Conservation (phyloP, 2,797 vertebrate species). For the Periophthalmus magnuspinnatus region DNA sequence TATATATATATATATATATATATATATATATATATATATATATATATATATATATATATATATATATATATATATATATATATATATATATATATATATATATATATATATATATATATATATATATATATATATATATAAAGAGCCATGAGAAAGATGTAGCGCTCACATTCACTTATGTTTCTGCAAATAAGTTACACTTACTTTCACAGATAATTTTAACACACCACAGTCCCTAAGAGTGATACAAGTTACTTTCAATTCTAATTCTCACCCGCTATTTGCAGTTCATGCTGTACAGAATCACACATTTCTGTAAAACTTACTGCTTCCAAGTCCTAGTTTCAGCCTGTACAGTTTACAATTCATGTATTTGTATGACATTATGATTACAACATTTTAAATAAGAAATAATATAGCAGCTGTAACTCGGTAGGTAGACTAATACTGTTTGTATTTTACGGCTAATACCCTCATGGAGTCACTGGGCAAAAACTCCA, state of each 20-base stretch:
- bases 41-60: background rate
- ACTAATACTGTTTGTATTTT: no score
- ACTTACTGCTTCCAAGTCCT: no score
- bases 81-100: background rate
- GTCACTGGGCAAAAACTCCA: no score
- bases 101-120: background rate
- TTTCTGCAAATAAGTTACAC: slow-evolving; percentile 34
- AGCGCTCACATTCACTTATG: slow-evolving; percentile 28
- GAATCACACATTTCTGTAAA: no score
- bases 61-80: background rate
- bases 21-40: background rate
- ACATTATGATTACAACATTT: no score
- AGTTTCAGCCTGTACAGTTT: no score
- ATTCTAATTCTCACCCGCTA: background rate
- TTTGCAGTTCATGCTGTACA: background rate
- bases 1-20: background rate
- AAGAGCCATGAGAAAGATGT: slow-evolving; percentile 9
- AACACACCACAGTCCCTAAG: slow-evolving; percentile 2
- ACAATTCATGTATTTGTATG: no score
- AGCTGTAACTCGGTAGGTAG: no score
- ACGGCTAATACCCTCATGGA: no score
- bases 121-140: background rate
- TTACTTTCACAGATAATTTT: slow-evolving; percentile 24
- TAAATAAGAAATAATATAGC: no score
- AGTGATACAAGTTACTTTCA: slow-evolving; percentile 10